Conservation (phyloP, 2,113 vertebrate genomes). For the Aramus guarauna region DNA sequence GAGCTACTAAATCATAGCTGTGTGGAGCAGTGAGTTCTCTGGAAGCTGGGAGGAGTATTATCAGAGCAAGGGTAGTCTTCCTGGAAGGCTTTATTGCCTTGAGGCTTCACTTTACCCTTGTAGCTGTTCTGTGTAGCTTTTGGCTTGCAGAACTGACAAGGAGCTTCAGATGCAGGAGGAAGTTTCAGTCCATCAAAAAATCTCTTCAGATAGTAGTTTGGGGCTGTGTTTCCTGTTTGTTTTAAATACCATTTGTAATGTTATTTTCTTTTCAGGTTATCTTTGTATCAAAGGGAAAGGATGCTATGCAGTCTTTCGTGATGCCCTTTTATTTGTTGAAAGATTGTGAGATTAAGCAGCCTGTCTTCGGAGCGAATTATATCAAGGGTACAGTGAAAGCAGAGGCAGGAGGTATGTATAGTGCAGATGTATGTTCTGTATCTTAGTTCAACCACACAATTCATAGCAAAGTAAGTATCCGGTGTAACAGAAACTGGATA, state of each 20-base stretch:
- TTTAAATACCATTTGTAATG: neutral
- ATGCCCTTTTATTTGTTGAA: conserved; percentile 98
- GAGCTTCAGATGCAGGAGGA: neutral
- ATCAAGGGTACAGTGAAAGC: conserved; percentile 88
- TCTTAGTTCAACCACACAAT: neutral
- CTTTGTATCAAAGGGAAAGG: conserved; percentile 90
- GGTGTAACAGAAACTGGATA: neutral
- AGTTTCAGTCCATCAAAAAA: neutral
- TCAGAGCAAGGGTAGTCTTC: neutral
- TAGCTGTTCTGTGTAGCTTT: neutral
- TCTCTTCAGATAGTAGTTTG: neutral
- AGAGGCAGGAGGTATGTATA: conserved; percentile 85
- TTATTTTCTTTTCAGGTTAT: conserved; percentile 80
- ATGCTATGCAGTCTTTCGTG: conserved; percentile 92
- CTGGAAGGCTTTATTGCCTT: neutral
- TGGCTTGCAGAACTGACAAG: neutral
- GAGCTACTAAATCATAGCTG: neutral
- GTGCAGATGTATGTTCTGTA: neutral
- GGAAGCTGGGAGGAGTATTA: neutral
- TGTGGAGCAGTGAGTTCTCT: neutral
- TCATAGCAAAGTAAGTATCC: neutral
- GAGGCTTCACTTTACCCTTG: neutral
- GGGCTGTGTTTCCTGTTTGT: neutral
- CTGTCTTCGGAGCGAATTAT: conserved; percentile 95
- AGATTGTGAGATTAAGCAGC: conserved; percentile 95